phyloP scores from a whole-genome alignment of 1,140 invertebrate genomes.

The Atta colombica region DNA sequence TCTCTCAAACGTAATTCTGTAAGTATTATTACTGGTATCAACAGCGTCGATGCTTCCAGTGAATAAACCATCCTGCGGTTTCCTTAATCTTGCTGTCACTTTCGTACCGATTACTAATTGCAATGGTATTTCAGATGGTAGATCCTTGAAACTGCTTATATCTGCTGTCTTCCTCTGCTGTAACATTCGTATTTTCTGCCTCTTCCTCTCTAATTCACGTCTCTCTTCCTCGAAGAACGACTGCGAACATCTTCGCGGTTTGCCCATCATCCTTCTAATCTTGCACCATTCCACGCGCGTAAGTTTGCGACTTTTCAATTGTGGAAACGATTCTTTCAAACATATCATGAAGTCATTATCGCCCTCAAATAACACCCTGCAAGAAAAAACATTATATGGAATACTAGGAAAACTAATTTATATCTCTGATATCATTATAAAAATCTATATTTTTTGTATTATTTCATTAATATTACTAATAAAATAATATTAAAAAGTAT shows the following conservation, averaged over 20 bases:
- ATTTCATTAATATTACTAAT: not conserved
- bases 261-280: constrained; percentile 98
- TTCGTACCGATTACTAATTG: constrained; percentile 98
- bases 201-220: constrained; percentile 94
- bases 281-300: constrained; percentile 98
- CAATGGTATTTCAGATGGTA: constrained; percentile 98
- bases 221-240: constrained; percentile 99
- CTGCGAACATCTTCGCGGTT: constrained; percentile 96
- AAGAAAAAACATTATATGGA: constrained; percentile 57
- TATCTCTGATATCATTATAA: not conserved
- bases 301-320: constrained; percentile 94
- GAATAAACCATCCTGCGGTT: constrained; percentile 98
- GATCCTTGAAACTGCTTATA: constrained; percentile 92
- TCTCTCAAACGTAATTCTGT: constrained; percentile 98
- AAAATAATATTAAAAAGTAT: no score
- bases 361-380: constrained; percentile 95
- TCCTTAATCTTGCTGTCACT: constrained; percentile 95
- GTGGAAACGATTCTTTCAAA: constrained; percentile 97
- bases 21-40: constrained; percentile 99
- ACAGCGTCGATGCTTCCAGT: constrained; percentile 98
- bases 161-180: constrained; percentile 98
- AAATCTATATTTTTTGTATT: constrained; percentile 73
- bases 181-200: constrained; percentile 96
- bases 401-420: constrained; percentile 16
- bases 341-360: constrained; percentile 99